These are phyloP conservation scores for Cichladusa arquata DNA, from an alignment of 2,113 vertebrate genomes.

Conservation along the genomic window DNA sequence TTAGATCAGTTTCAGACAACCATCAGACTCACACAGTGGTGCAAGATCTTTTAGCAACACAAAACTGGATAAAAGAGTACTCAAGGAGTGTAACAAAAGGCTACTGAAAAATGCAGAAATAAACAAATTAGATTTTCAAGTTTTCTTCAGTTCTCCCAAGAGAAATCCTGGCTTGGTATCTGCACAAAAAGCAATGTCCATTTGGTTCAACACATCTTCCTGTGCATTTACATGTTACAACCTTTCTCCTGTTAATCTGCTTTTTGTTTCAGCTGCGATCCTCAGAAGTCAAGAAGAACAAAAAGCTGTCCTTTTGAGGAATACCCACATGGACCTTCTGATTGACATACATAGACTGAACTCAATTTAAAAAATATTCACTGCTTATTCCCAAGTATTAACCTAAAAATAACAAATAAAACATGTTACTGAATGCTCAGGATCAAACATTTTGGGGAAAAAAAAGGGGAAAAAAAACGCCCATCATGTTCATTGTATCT, in stretches of 20 bases:
- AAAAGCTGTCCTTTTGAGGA: background rate
- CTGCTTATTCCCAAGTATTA: background rate
- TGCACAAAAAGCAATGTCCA: background rate
- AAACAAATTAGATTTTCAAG: background rate
- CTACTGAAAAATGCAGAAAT: background rate
- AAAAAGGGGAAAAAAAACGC: background rate
- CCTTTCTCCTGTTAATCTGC: background rate
- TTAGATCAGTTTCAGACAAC: background rate
- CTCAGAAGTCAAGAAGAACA: background rate
- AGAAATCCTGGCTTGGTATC: background rate
- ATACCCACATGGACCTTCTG: background rate
- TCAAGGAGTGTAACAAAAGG: background rate
- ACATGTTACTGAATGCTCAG: background rate
- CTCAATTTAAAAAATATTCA: background rate
- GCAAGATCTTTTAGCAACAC: background rate
- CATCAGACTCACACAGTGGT: background rate
- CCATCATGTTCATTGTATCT: background rate
- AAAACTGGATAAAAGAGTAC: background rate
- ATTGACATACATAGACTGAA: background rate
- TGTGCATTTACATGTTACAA: background rate
- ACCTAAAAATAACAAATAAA: background rate
- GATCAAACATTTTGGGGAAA: background rate
- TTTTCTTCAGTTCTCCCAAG: background rate
- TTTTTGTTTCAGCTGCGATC: background rate
- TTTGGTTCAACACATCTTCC: background rate